Percentiles rank a stretch among this genome's conserved stretches.
Conservation (phyloP, 1,140 invertebrate genomes). For the Sitophilus oryzae region DNA sequence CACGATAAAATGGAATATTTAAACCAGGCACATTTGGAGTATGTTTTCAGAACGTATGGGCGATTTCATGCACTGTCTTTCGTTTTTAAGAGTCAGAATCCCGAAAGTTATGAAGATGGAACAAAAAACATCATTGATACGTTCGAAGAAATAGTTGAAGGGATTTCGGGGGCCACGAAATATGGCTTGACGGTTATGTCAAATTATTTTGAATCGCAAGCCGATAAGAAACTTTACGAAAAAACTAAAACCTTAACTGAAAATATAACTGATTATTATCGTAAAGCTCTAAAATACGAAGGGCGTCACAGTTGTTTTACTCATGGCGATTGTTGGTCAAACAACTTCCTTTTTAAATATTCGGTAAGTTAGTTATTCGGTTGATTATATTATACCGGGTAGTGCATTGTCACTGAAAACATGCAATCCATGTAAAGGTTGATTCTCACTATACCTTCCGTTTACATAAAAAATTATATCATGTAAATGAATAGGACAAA, state of each 20-base stretch:
- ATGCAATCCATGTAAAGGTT: too few species aligned
- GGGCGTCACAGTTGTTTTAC: slow-evolving; percentile 6
- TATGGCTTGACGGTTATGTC: neutral
- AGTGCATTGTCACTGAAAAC: too few species aligned
- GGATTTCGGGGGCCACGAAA: neutral
- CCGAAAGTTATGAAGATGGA: slow-evolving; percentile 13
- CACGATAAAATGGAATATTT: neutral
- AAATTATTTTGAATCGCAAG: neutral
- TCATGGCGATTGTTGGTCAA: slow-evolving; percentile 27
- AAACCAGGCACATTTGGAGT: neutral
- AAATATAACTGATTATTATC: slow-evolving; percentile 2
- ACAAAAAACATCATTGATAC: slow-evolving; percentile 32
- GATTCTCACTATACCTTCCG: too few species aligned
- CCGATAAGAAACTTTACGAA: neutral
- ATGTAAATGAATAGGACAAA: too few species aligned
- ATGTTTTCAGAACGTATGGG: slow-evolving; percentile 8
- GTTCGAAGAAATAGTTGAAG: neutral
- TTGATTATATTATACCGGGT: too few species aligned
- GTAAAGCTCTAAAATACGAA: slow-evolving; percentile 21
- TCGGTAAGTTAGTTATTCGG: slow-evolving; percentile 18
- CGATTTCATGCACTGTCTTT: slow-evolving; percentile 35
- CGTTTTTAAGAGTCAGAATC: slow-evolving; percentile 42
- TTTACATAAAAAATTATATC: too few species aligned
- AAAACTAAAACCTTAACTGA: slow-evolving; percentile 10
- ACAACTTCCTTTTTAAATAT: slow-evolving; percentile 26